Evolutionary conservation across 2,113 vertebrate species (phyloP).

Genomic region (Tychaedon coryphoeus): DNA sequence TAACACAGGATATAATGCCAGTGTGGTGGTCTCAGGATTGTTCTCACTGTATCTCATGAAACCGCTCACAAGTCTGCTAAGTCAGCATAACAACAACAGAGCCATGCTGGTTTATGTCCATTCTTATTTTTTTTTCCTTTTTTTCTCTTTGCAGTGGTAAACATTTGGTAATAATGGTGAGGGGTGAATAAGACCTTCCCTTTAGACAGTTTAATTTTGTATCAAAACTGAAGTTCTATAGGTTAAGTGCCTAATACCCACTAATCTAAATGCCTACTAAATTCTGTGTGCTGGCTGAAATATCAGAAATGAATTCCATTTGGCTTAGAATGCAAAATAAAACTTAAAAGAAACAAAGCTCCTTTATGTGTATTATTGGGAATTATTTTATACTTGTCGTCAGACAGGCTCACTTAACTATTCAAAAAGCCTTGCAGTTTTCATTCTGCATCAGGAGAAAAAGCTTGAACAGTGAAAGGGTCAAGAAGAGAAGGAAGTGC

Average conservation of each 20-base stretch:
- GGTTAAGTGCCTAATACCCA: not conserved
- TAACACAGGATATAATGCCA: not conserved
- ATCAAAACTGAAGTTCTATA: not conserved
- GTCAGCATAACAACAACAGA: not conserved
- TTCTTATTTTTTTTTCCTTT: not conserved
- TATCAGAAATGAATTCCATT: not conserved
- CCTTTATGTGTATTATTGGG: not conserved
- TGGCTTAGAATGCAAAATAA: not conserved
- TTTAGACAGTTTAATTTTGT: not conserved
- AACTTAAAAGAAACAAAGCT: not conserved
- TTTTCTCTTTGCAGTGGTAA: not conserved
- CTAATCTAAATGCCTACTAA: not conserved
- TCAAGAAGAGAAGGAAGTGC: not conserved
- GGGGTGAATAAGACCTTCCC: not conserved
- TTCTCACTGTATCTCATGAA: not conserved
- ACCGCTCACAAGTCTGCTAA: not conserved
- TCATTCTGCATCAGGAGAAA: slow-evolving; percentile 18
- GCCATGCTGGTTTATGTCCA: accelerated
- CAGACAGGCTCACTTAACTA: not conserved
- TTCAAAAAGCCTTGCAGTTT: slow-evolving; percentile 23
- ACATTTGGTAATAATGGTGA: accelerated
- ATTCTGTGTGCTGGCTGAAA: not conserved
- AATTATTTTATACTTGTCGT: slow-evolving; percentile 4
- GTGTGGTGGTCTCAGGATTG: not conserved
- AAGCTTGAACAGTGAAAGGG: not conserved